Conservation (phyloP, 2,113 vertebrate genomes). For the Anarrhichthys ocellatus region DNA sequence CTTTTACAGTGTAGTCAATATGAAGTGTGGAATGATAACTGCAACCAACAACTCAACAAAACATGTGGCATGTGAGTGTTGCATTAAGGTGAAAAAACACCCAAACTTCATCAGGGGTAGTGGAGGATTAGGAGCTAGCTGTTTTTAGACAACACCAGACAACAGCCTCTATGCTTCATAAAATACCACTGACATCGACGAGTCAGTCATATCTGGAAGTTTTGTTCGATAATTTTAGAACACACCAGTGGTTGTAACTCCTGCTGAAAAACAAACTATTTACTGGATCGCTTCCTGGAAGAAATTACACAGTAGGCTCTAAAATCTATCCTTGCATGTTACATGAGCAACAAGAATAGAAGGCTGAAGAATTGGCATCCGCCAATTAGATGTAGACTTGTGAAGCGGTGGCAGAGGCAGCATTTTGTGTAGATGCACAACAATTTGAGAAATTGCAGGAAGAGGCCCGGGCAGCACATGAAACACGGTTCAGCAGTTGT, state of each 20-base stretch:
- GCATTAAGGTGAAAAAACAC: not conserved
- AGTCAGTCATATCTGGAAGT: not conserved
- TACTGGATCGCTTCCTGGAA: conserved; percentile 23
- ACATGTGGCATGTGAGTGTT: not conserved
- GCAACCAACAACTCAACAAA: not conserved
- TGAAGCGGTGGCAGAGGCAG: conserved; percentile 14
- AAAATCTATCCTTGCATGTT: conserved; percentile 52
- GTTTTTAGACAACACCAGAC: not conserved
- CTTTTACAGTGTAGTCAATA: not conserved
- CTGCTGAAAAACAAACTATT: conserved; percentile 20
- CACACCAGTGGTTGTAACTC: not conserved
- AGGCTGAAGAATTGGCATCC: conserved; percentile 33
- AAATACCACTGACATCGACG: not conserved
- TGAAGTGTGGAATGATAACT: not conserved
- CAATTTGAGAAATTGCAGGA: conserved; percentile 34
- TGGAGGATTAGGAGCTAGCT: not conserved
- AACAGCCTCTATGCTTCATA: not conserved
- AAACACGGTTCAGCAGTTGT: conserved; percentile 25
- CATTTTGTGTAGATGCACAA: not conserved
- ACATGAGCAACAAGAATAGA: conserved; percentile 12
- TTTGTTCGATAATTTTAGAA: not conserved
- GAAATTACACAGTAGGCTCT: conserved; percentile 21
- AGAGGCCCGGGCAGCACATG: conserved; percentile 3
- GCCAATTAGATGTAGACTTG: conserved; percentile 43
- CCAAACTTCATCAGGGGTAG: not conserved